phyloP scores from a whole-genome alignment of 2,888 invertebrate genomes.

The Augiades crinisus region DNA sequence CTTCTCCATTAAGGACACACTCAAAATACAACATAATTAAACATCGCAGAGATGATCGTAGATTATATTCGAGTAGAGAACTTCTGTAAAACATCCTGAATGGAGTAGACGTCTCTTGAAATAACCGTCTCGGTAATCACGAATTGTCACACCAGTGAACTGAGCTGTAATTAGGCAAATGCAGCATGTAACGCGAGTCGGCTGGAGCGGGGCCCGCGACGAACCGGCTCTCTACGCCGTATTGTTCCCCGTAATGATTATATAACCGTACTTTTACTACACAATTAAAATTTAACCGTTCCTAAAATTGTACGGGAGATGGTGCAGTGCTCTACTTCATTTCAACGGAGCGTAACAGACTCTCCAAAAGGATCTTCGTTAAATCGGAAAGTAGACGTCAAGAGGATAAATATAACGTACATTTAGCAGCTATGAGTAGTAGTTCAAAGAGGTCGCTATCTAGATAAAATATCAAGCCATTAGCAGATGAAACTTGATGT shows the following conservation, averaged over 20 bases:
- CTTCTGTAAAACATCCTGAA: conserved; percentile 32
- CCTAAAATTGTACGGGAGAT: conserved; percentile 69
- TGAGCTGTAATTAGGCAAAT: conserved; percentile 75
- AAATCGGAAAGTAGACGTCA: conserved; percentile 36
- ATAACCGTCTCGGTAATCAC: conserved; percentile 68
- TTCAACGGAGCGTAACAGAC: conserved; percentile 58
- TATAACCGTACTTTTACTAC: conserved; percentile 77
- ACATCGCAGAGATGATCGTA: conserved; percentile 40
- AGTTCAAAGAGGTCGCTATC: conserved; percentile 31
- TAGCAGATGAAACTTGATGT: conserved; percentile 45
- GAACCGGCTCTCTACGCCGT: conserved; percentile 42
- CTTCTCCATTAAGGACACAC: conserved; percentile 2
- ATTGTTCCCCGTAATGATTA: conserved; percentile 75
- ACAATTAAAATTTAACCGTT: conserved; percentile 78
- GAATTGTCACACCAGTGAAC: conserved; percentile 71
- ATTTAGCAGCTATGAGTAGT: conserved; percentile 29
- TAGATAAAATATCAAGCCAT: conserved; percentile 43
- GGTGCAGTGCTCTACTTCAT: conserved; percentile 65
- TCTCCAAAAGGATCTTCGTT: conserved; percentile 49
- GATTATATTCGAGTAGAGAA: conserved; percentile 2
- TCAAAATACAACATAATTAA: conserved; percentile 39
- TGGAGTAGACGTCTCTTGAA: conserved; percentile 52
- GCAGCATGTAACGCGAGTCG: conserved; percentile 68
- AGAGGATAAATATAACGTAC: conserved; percentile 32
- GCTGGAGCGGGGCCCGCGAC: conserved; percentile 39